Percentiles rank a stretch among this genome's conserved stretches.
phyloP scores from a whole-genome alignment of 2,113 vertebrate species.

The Canis aureus region DNA sequence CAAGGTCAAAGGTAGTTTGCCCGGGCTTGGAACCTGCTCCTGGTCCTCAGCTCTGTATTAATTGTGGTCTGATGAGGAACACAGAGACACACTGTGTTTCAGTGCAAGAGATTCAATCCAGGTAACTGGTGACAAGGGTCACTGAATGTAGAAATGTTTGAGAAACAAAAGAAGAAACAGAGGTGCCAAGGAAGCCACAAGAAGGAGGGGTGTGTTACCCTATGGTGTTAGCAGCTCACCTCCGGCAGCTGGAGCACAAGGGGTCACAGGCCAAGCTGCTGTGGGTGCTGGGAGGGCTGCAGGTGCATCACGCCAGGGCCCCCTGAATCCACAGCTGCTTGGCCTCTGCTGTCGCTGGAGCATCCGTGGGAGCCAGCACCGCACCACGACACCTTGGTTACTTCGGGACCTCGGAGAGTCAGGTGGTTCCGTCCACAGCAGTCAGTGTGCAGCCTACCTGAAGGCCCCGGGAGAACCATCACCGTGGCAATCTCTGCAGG shows the following conservation, averaged over 20 bases:
- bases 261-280: background rate
- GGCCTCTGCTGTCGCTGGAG: rapidly evolving
- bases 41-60: background rate
- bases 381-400: rapidly evolving
- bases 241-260: rapidly evolving
- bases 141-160: background rate
- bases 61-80: background rate
- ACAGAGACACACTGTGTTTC: background rate
- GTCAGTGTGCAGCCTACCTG: rapidly evolving
- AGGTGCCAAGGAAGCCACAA: background rate
- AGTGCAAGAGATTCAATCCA: background rate
- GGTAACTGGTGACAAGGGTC: background rate
- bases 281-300: rapidly evolving
- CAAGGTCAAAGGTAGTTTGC: background rate
- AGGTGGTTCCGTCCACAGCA: rapidly evolving
- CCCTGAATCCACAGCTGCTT: rapidly evolving
- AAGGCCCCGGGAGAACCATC: rapidly evolving
- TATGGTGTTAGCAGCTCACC: rapidly evolving
- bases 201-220: too few relatives aligned
- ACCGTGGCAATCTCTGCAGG: rapidly evolving
- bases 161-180: background rate
- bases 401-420: background rate
- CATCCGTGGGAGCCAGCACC: rapidly evolving
- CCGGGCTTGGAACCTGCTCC: background rate
- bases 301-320: background rate